Percentiles rank a stretch among this genome's conserved stretches.
phyloP scores from a whole-genome alignment of 2,797 vertebrate genomes.

The Kryptopterus vitreolus region DNA sequence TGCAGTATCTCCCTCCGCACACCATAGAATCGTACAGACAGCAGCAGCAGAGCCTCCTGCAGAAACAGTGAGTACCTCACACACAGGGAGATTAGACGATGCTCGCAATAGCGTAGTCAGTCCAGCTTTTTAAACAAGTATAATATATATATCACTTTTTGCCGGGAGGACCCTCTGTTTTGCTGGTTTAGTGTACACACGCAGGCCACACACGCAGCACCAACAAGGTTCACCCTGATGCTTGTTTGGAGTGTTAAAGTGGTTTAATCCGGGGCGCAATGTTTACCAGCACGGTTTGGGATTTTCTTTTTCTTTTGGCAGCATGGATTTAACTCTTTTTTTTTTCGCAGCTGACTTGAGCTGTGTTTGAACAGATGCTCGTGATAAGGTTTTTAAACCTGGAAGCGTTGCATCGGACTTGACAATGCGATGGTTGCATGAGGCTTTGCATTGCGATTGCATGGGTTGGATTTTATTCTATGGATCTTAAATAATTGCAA shows the following conservation, averaged over 20 bases:
- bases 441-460: slow-evolving; percentile 33
- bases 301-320: slow-evolving; percentile 7
- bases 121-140: background rate
- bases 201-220: slow-evolving; percentile 19
- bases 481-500: too few relatives aligned
- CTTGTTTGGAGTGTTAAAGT: slow-evolving; percentile 38
- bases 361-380: slow-evolving; percentile 29
- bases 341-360: slow-evolving; percentile 25
- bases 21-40: slow-evolving; percentile 97
- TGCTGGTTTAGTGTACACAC: slow-evolving; percentile 27
- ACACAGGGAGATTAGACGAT: slow-evolving; percentile 22
- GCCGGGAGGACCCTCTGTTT: background rate
- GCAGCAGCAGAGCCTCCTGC: slow-evolving; percentile 95
- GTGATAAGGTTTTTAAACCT: slow-evolving; percentile 9
- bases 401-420: slow-evolving; percentile 14
- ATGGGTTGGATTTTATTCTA: slow-evolving; percentile 30
- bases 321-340: slow-evolving; percentile 23
- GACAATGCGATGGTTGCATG: slow-evolving; percentile 37
- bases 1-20: slow-evolving; percentile 98
- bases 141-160: background rate
- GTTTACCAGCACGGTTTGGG: slow-evolving; percentile 14
- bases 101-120: background rate
- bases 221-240: slow-evolving; percentile 49
- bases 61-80: slow-evolving; percentile 94
- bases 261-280: slow-evolving; percentile 25